Conservation (phyloP, 2,113 vertebrate species). For the Egretta garzetta region DNA sequence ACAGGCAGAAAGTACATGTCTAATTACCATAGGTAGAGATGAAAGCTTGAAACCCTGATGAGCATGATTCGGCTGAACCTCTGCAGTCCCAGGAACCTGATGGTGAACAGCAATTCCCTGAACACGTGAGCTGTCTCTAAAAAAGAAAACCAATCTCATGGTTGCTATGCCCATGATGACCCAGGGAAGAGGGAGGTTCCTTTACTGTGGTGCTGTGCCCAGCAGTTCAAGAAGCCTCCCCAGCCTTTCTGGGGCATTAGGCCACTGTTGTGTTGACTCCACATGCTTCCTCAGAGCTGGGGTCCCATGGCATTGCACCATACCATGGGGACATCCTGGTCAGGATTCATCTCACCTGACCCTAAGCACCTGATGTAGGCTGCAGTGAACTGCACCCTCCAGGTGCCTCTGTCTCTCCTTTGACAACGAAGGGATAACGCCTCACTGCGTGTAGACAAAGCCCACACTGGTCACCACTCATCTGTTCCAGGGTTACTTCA, state of each 20-base stretch:
- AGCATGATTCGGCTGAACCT: background rate
- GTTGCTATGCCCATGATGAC: background rate
- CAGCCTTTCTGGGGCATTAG: background rate
- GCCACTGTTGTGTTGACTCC: background rate
- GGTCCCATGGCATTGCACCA: rapidly evolving
- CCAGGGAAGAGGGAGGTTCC: background rate
- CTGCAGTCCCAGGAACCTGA: background rate
- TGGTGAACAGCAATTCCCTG: background rate
- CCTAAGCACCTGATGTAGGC: background rate
- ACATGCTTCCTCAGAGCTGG: background rate
- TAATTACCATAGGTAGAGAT: background rate
- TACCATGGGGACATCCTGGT: background rate
- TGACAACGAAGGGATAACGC: background rate
- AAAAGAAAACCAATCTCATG: background rate
- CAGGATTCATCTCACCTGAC: background rate
- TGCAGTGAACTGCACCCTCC: background rate
- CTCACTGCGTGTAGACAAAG: background rate
- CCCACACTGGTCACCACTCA: background rate
- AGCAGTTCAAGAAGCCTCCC: background rate
- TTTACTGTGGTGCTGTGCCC: background rate
- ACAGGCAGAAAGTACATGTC: background rate
- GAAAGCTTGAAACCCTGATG: background rate
- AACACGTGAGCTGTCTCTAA: background rate
- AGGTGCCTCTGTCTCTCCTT: background rate
- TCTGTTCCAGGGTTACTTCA: background rate